Base-by-base conservation (phyloP, 2,113 vertebrate species). In the Planiliza haematocheilus region DNA sequence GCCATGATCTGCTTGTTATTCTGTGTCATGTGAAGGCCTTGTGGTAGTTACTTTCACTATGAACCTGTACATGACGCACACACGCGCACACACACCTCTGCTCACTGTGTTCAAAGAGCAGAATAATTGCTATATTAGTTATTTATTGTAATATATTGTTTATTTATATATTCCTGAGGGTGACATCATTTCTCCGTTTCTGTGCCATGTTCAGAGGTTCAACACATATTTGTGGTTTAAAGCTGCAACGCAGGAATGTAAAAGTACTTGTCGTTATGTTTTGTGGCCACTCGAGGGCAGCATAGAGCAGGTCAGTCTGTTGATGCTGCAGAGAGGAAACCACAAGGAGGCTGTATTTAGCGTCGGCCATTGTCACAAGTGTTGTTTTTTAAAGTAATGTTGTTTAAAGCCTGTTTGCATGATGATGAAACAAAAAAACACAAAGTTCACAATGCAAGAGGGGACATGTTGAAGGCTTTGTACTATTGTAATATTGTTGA, bases 401-500 rank as follows among this genome's bases (percentile, higher is more conserved):
- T 79, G 60, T 83, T 86, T 49, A 79, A 81, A 85, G 82, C n/a
- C 50, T 79, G 83, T 89, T 84, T 89, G 90, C 90, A 91, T 92
- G n/a, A n/a, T n/a, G n/a, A n/a, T n/a, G 90, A 87, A 69, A 57
- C 38, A 66, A 42, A 78, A 65, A 63, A 24, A 76, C 55, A 79
- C 37, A 79, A 77, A 50, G 61, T 77, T 70, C 66, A 84, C 82
- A 85, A 78, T 74, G 66, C 50, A 76, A 84, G 66, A 74, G 21
- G 80, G 75, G 75, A 88, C 76, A 79, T 48, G 53, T 70, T 70
- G 72, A 86, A 88, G 78, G 80, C 85, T 91, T 91, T 90, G 87
- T 91, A 90, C 74, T 70, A 80, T 70, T 91, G 90, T 92, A 89
- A 88, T 84, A 84, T 86, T 88, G 83, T 89, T 79, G 71, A 88